Evolutionary conservation across 2,797 vertebrate genomes (phyloP), one percentile per base, ranked within the genome.

Genomic region (Lutjanus campechanus): DNA sequence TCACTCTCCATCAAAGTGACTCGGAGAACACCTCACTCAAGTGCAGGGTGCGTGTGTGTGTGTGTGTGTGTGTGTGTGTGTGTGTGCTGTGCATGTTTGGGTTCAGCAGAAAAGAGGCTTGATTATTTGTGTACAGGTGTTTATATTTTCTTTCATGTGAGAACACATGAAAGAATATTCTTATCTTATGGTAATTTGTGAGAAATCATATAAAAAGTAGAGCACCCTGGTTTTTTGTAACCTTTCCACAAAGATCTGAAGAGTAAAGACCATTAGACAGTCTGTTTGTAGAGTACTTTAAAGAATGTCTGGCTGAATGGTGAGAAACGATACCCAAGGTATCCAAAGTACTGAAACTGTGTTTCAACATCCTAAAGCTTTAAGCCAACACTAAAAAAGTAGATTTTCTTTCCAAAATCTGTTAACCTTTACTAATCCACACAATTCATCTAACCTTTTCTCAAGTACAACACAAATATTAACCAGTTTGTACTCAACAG

Each of bases 1-100:
- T 87, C 86, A 79, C 85, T 89, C 83, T 79, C 73, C 66, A 89
- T 93, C 85, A 91, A 92, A 88, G 81, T 88, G 76, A 77, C 78
- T 79, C 53, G 51, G 59, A 88, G 87, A 74, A 69, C 71, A 82
- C 29, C 79, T 86, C 56, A 63, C 84, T 86, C 69, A 82, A 85
- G 60, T 79, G 56, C 46, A 22, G 36, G 11, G 11, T 22, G 43
- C 43, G 19, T 12, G 19, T 60, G 11, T 44, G 49, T 51, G 11
- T 51, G 50, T 68, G 61, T 44, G 20, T 46, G 36, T 47, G 40
- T 19, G 4, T 69, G 64, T 73, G 61, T 29, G 29, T 36, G 29
- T 36, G 29, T 36, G 29, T 36, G 29, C 29, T 36, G 11, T 19
- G 1, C 12, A 1, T 47, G 63, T 56, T 36, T 63, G 20, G 2